Conservation (phyloP, 30 jellyfish, hydroid and myxozoan genomes). For the Mastigias papua region DNA sequence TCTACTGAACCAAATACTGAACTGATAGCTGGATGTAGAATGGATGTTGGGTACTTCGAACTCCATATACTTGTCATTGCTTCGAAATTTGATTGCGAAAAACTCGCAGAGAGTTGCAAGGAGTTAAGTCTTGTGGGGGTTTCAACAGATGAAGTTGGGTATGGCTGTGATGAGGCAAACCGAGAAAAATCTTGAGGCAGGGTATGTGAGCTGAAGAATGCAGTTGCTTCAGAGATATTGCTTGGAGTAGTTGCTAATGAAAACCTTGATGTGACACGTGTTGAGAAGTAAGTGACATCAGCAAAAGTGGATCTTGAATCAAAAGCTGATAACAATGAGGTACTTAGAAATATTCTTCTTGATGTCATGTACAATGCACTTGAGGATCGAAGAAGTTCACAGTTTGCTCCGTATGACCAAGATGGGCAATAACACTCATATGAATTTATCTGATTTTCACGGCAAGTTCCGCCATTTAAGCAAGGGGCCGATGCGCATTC, state of each 20-base stretch:
- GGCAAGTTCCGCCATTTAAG: constrained; percentile 81
- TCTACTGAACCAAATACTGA: not conserved
- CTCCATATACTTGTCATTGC: not conserved
- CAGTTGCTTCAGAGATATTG: not conserved
- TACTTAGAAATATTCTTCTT: not conserved
- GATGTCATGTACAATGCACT: not conserved
- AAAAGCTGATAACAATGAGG: not conserved
- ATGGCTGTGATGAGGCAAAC: not conserved
- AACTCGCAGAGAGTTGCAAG: not conserved
- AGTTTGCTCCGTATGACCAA: constrained; percentile 70
- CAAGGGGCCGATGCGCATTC: constrained; percentile 83
- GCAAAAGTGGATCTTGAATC: not conserved
- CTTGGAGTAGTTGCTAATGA: not conserved
- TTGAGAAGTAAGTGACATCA: too few relatives aligned
- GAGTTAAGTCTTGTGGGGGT: not conserved
- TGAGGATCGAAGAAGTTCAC: constrained; percentile 65
- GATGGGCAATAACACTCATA: constrained; percentile 71
- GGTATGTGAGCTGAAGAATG: not conserved
- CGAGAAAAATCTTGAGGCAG: not conserved
- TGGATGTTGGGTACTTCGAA: not conserved
- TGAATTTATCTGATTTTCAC: constrained; percentile 54
- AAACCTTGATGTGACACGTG: not conserved
- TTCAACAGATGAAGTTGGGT: not conserved
- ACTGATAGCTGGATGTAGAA: not conserved
- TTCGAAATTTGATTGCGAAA: not conserved